Evolutionary conservation across 2,113 vertebrate species (phyloP), one percentile per base, ranked within the genome.

Genomic region (Oryctolagus cuniculus): DNA sequence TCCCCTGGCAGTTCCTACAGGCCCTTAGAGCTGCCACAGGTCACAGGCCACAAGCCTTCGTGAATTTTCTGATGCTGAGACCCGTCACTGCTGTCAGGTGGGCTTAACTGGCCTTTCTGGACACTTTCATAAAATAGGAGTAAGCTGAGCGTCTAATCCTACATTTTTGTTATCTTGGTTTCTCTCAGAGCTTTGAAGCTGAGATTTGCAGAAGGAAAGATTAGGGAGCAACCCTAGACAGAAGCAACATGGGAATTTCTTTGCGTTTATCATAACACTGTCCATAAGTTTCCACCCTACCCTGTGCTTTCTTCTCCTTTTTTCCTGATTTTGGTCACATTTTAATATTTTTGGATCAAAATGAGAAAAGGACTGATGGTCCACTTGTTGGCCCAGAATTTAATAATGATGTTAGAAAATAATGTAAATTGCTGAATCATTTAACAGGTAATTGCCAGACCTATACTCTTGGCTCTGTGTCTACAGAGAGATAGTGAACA

Each of bases 91-190:
- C 78, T 96, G 83, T 95, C 94, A 95, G 69, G 53, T 63, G 82
- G 95, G 92, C 90, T 97, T 96, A 96, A 89, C 77, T 15, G 69
- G 63, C 70, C 63, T 90, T 96, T 93, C 74, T 29, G 84, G 87
- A 96, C 69, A 96, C 94, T 90, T 96, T 53, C 90, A 95, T 88
- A 94, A 97, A 90, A 93, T 94, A 73, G 85, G 85, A 95, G 80
- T 94, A 94, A 93, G 95, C 85, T 75, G 70, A 64, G 25, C 69
- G 88, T 64, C 84, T 94, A 96, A 96, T 95, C 87, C 80, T 81
- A 34, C 24, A 19, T 44, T 89, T 64, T n/a, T 55, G 13, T 44
- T 44, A 66, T 78, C 89, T 89, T 78, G 89, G n/a, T 51, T 95
- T 84, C 74, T 80, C 70, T 81, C 55, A 55, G 75, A 95, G 84